Evolutionary conservation across 2,888 invertebrate species (phyloP).

Genomic region (Melinaea menophilus): DNA sequence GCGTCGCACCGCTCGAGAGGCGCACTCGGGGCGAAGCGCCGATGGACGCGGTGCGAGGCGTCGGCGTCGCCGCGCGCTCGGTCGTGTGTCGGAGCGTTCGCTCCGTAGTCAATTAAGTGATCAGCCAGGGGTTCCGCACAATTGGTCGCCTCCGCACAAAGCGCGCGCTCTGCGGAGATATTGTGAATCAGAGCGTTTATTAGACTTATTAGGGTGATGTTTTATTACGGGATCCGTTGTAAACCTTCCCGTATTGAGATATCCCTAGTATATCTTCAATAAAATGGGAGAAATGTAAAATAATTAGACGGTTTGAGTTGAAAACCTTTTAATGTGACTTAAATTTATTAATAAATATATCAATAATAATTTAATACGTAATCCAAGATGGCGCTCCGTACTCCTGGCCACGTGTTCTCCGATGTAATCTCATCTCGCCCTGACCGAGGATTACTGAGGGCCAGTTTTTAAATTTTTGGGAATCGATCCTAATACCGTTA

Average conservation of each 20-base stretch:
- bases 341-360: too few relatives aligned
- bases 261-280: too few relatives aligned
- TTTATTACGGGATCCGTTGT: conserved; percentile 41
- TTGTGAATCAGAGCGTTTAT: conserved; percentile 57
- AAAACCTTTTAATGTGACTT: too few relatives aligned
- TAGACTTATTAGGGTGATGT: conserved; percentile 60
- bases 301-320: too few relatives aligned
- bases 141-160: conserved; percentile 75
- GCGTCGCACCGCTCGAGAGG: neutral
- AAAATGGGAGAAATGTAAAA: too few relatives aligned
- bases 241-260: neutral
- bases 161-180: conserved; percentile 50
- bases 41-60: conserved; percentile 37
- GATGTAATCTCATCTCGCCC: conserved; percentile 12
- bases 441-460: conserved; percentile 37
- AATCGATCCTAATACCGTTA: conserved; percentile 11
- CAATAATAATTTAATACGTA: too few relatives aligned
- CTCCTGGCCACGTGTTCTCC: conserved; percentile 50
- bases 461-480: conserved; percentile 28
- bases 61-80: conserved; percentile 29
- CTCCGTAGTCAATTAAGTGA: conserved; percentile 75
- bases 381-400: conserved; percentile 51
- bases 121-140: conserved; percentile 74
- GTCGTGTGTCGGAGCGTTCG: conserved; percentile 58
- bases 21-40: neutral